Base-by-base conservation (phyloP, 2,113 vertebrate genomes). In the Budorcas taxicolor region DNA sequence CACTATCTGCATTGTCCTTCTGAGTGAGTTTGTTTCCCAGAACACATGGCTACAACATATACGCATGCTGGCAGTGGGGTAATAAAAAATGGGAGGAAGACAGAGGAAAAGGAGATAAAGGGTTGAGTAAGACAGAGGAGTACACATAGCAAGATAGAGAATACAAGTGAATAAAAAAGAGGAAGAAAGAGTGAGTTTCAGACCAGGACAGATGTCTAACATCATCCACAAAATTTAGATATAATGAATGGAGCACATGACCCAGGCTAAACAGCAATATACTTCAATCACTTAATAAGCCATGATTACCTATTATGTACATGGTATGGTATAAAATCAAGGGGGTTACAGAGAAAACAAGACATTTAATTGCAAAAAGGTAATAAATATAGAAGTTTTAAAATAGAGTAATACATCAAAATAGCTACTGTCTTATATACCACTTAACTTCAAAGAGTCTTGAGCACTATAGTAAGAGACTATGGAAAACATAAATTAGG, bases 351-450 rank as follows among this genome's bases (percentile, higher is more conserved):
- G 19, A 74, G 58, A 81, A 95, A 94, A 91, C 15, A 94, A 96
- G 13, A n/a, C 29, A 96, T 90, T 83, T 76, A 95, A 45, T 27
- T 92, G 60, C 36, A 95, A 95, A 96, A 93, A 64, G 7, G 23
- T 67, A 91, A 93, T 52, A 94, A 90, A 92, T 90, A 91, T 2
- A 86, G 1, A 95, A 90, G 17, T 67, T 89, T 91, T 40, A 93
- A 96, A 94, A 95, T 33, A 93, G 25, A 88, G 23, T 81, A 82
- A 93, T 84, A 74, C 3, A 83, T 29, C 64, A 97, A 84, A 64
- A 94, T 55, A 88, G 93, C 27, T 80, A 80, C 47, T 85, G 96
- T 92, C 52, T 95, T 84, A 25, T 83, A 40, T 23, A 40, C 67
- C 67, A 80, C 55, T 92, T 88, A 76, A 92, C 88, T 78, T 90